Conservation (phyloP, 2,113 vertebrate species). For the Pristiophorus japonicus region DNA sequence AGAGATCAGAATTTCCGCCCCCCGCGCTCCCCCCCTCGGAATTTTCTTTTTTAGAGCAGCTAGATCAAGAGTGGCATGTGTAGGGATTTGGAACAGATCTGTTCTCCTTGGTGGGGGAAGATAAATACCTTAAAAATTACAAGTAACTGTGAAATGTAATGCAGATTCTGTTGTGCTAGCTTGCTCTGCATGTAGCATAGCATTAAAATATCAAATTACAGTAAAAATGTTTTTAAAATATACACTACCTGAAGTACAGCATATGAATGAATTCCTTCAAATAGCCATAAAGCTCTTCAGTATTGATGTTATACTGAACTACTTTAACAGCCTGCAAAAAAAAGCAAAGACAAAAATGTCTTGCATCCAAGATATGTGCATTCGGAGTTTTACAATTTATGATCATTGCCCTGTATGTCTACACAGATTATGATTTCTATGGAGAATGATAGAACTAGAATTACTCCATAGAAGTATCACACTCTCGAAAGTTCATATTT, state of each 20-base stretch:
- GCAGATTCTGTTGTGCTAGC: not conserved
- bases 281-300: conserved; percentile 89
- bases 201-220: not conserved
- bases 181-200: not conserved
- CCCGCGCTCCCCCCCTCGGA: not conserved
- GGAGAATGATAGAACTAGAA: not conserved
- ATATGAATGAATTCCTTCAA: conserved; percentile 96
- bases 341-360: conserved; percentile 38
- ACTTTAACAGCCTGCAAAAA: conserved; percentile 76
- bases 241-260: conserved; percentile 86
- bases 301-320: conserved; percentile 94
- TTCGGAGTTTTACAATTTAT: not conserved
- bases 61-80: not conserved
- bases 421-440: not conserved
- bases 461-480: not conserved
- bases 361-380: not conserved
- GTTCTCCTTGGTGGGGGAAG: not conserved
- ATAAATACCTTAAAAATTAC: not conserved
- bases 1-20: not conserved
- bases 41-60: too few species aligned
- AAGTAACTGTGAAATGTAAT: not conserved
- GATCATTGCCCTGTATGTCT: not conserved
- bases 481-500: not conserved
- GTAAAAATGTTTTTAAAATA: not conserved
- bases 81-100: not conserved